Conservation (phyloP, 2,797 vertebrate species). For the Diplodus sargus region DNA sequence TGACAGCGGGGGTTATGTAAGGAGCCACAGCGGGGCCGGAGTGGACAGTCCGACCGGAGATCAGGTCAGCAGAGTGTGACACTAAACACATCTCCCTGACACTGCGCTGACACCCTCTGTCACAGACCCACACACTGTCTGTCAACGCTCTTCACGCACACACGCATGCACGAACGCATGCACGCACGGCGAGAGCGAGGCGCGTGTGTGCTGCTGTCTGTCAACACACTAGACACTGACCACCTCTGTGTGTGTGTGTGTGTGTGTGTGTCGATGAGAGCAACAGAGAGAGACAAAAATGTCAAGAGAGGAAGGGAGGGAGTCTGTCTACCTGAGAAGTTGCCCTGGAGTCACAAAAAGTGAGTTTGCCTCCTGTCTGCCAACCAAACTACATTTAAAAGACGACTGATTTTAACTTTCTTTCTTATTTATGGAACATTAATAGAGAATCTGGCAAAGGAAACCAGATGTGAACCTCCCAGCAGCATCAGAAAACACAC, state of each 20-base stretch:
- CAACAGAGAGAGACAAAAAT: conserved; percentile 70
- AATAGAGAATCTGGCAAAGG: conserved; percentile 7
- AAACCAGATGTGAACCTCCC: conserved; percentile 28
- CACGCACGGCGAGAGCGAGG: conserved; percentile 52
- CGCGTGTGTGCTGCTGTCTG: conserved; percentile 77
- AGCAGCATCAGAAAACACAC: conserved; percentile 29
- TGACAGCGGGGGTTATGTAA: conserved; percentile 90
- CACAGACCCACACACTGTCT: conserved; percentile 84
- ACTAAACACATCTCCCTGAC: conserved; percentile 89
- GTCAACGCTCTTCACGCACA: conserved; percentile 73
- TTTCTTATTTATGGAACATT: background rate
- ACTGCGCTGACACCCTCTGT: conserved; percentile 87
- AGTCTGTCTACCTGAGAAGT: conserved; percentile 62
- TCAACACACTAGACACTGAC: conserved; percentile 73
- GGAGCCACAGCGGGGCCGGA: conserved; percentile 85
- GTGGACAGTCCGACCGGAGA: conserved; percentile 88
- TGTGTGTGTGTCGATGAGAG: conserved; percentile 51
- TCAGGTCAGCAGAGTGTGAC: conserved; percentile 91
- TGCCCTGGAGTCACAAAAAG: conserved; percentile 49
- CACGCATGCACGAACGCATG: conserved; percentile 50
- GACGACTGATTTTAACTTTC: conserved; percentile 13
- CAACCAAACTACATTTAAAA: conserved; percentile 6
- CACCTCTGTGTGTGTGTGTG: conserved; percentile 64
- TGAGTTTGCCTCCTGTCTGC: conserved; percentile 23
- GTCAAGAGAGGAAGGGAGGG: conserved; percentile 58